phyloP scores from a whole-genome alignment of 2,113 vertebrate genomes.

The Lagopus muta region DNA sequence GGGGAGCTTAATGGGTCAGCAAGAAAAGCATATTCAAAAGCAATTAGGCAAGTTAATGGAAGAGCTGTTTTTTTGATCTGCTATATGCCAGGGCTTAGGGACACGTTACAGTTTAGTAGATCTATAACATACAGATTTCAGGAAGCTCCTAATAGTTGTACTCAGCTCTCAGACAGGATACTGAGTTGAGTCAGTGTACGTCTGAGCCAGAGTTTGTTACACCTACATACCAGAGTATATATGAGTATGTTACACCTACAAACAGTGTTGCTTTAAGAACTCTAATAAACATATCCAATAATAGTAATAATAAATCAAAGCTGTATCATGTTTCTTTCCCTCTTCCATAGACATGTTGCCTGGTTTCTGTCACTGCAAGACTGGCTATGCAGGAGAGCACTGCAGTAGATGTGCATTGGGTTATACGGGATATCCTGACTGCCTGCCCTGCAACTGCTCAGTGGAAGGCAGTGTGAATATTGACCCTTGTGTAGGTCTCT shows the following conservation, averaged over 20 bases:
- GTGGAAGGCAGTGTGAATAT: slow-evolving; percentile 80
- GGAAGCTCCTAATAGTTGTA: neutral
- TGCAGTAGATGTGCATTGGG: slow-evolving; percentile 88
- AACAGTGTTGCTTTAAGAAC: neutral
- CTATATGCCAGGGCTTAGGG: neutral
- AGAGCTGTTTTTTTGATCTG: neutral
- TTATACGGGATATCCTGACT: slow-evolving; percentile 83
- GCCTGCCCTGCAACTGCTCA: slow-evolving; percentile 83
- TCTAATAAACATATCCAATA: neutral
- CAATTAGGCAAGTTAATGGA: neutral
- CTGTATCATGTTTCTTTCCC: neutral
- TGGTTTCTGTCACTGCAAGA: slow-evolving; percentile 92
- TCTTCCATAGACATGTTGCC: slow-evolving; percentile 80
- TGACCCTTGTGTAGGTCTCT: slow-evolving; percentile 85
- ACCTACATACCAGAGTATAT: too few species aligned
- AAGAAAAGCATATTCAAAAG: neutral
- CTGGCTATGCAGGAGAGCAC: slow-evolving; percentile 86
- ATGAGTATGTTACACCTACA: neutral
- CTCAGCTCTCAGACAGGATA: neutral
- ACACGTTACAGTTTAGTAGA: neutral
- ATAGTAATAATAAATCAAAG: neutral
- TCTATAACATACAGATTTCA: neutral
- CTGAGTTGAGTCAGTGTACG: neutral
- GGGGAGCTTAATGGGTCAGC: neutral
- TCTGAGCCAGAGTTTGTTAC: neutral